Percentiles rank a stretch among this genome's conserved stretches.
phyloP scores from a whole-genome alignment of 2,113 vertebrate genomes.

The Oenanthe melanoleuca region DNA sequence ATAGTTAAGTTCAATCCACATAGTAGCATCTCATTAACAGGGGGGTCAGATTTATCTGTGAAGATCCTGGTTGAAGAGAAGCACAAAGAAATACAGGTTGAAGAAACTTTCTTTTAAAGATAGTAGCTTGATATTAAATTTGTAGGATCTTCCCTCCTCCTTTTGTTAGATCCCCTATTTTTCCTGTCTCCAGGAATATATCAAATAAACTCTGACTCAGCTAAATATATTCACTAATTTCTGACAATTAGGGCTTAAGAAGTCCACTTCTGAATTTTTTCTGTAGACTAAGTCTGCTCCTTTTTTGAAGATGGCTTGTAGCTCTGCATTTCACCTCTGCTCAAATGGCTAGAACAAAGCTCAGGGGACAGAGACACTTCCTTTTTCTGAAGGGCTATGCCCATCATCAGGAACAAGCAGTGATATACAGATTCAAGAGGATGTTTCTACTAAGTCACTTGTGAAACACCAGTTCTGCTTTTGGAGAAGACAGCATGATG shows the following conservation, averaged over 20 bases:
- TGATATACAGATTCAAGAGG: neutral
- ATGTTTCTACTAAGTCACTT: neutral
- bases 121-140: neutral
- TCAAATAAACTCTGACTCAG: neutral
- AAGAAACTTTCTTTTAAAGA: neutral
- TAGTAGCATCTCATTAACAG: neutral
- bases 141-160: neutral
- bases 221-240: neutral
- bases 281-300: neutral
- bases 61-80: neutral
- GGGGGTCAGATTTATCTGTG: neutral
- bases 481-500: neutral
- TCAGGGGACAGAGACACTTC: neutral
- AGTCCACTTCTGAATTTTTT: neutral
- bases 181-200: neutral
- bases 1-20: neutral
- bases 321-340: neutral
- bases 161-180: neutral
- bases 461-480: neutral
- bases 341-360: neutral
- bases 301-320: neutral
- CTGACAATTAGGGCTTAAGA: neutral
- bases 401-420: neutral
- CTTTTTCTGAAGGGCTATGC: neutral
- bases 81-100: neutral